A percentile compares a stretch with the other conserved stretches of the same genome.
Evolutionary conservation across 1,140 invertebrate species (phyloP).

Genomic region (roundworm (Caenorhabditis elegans)): DNA sequence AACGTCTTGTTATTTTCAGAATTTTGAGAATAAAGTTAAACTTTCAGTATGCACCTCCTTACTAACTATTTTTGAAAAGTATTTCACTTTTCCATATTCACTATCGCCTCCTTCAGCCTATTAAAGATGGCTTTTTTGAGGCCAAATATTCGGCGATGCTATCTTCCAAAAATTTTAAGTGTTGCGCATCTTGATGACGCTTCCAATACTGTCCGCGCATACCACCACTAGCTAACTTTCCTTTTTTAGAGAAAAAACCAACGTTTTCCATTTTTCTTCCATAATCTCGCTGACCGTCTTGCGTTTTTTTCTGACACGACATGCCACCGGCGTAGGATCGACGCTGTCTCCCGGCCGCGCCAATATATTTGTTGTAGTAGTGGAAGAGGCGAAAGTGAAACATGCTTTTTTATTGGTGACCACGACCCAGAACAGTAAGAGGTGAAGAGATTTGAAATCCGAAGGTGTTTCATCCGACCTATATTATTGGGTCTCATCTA

Average conservation of each 20-base stretch:
- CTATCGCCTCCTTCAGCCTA: too few species aligned
- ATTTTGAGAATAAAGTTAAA: too few species aligned
- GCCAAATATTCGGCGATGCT: neutral
- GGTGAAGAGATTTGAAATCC: constrained; percentile 28
- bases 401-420: constrained; percentile 28
- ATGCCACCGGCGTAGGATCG: neutral
- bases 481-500: constrained; percentile 21
- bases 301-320: constrained; percentile 1
- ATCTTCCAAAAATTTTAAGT: neutral
- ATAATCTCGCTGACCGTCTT: neutral
- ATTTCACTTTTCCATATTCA: too few species aligned
- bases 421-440: constrained; percentile 19
- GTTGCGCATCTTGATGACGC: constrained; percentile 1
- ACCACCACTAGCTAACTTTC: constrained; percentile 21
- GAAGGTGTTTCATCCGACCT: constrained; percentile 25
- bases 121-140: neutral
- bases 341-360: neutral
- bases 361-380: constrained; percentile 20
- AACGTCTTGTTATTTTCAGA: too few species aligned
- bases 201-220: neutral
- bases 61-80: too few species aligned
- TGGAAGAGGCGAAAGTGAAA: constrained; percentile 14
- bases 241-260: neutral
- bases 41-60: too few species aligned
- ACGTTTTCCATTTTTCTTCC: neutral